A percentile compares a stretch with the other conserved stretches of the same genome.
These are phyloP conservation scores for Sebastes trivittatus DNA, from an alignment of 2,797 vertebrate species.

Conservation along the genomic window DNA sequence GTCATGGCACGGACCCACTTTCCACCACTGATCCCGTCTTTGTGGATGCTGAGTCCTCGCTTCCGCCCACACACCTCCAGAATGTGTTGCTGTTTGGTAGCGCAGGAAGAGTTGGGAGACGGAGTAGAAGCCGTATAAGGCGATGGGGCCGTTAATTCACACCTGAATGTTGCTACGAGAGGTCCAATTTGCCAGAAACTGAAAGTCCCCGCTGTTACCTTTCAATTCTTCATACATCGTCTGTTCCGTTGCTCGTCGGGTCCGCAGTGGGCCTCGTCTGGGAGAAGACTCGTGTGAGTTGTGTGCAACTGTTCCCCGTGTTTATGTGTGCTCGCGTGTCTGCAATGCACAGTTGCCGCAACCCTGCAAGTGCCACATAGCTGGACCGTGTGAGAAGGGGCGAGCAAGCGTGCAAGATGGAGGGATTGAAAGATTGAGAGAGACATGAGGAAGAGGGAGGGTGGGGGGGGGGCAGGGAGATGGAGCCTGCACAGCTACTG, in stretches of 20 bases:
- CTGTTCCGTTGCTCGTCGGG: slow-evolving; percentile 15
- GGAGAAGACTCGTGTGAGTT: not conserved
- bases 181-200: slow-evolving; percentile 35
- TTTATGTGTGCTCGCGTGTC: not conserved
- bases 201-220: slow-evolving; percentile 24
- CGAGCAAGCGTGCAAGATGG: slow-evolving; percentile 68
- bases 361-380: slow-evolving; percentile 30
- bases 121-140: slow-evolving; percentile 16
- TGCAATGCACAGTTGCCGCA: slow-evolving; percentile 24
- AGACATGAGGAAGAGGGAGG: slow-evolving; percentile 62
- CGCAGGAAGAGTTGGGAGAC: slow-evolving; percentile 1
- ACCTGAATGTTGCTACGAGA: slow-evolving; percentile 38
- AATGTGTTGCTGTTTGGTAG: not conserved
- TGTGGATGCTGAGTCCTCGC: slow-evolving; percentile 1
- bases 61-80: slow-evolving; percentile 2
- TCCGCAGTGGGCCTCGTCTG: not conserved
- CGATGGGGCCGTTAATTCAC: slow-evolving; percentile 23
- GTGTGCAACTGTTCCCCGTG: not conserved
- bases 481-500: slow-evolving; percentile 61
- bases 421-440: slow-evolving; percentile 72
- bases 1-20: not conserved
- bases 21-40: not conserved
- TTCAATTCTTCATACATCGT: slow-evolving; percentile 30
- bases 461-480: slow-evolving; percentile 37
- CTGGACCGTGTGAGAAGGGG: slow-evolving; percentile 33